These are phyloP conservation scores for Pristis pectinata DNA, from an alignment of 2,797 vertebrate genomes.

Conservation along the genomic window DNA sequence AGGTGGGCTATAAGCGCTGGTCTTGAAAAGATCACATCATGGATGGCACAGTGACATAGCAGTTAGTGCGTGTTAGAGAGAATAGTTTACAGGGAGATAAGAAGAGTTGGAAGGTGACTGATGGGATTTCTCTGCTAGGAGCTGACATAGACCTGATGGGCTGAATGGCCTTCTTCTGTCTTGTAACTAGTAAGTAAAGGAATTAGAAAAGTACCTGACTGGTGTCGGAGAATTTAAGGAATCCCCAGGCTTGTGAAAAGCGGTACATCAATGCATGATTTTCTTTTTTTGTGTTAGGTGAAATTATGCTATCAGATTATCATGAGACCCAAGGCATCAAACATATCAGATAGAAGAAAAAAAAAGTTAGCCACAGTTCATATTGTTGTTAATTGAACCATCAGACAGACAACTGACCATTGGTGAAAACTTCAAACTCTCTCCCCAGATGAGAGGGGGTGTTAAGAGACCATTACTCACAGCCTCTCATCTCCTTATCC, in stretches of 20 bases:
- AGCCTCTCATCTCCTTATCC: too few species aligned
- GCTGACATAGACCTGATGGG: too few species aligned
- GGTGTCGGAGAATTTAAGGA: not conserved
- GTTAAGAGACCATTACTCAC: too few species aligned
- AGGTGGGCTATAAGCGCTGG: too few species aligned
- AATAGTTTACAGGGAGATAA: too few species aligned
- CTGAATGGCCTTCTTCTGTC: too few species aligned
- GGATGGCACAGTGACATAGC: too few species aligned
- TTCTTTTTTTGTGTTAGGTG: not conserved
- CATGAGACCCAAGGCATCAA: not conserved
- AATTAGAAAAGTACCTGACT: not conserved
- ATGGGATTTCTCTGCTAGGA: too few species aligned
- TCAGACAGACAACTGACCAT: not conserved
- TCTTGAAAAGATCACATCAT: too few species aligned
- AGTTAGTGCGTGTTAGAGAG: too few species aligned
- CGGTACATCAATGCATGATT: not conserved
- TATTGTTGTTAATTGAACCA: not conserved
- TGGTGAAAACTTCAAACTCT: not conserved
- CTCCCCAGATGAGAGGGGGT: not conserved
- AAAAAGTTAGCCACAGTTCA: not conserved
- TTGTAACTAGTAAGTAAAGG: too few species aligned
- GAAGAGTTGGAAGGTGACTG: too few species aligned
- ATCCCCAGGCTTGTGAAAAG: not conserved
- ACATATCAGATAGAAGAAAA: not conserved
- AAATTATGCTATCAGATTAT: not conserved